Evolutionary conservation across 2,888 invertebrate genomes (phyloP), one percentile per base, ranked within the genome.

Genomic region (Sarcophaga variegata): DNA sequence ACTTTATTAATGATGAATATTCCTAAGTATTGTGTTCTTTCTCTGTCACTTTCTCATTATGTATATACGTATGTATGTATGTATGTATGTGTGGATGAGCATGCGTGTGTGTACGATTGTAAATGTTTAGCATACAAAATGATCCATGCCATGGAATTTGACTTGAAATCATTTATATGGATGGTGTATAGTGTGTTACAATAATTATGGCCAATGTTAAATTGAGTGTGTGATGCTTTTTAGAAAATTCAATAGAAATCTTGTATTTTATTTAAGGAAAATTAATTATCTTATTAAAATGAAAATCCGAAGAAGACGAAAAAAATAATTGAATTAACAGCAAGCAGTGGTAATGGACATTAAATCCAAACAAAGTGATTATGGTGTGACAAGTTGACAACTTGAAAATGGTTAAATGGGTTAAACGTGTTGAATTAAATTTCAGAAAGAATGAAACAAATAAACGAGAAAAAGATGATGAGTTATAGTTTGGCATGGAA

Each of bases 261-360:
- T 22, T 70, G 47, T 77, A 14, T 75, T 47, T 47, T 64, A 17
- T 75, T 54, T 59, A 81, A 78, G 75, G 62, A 75, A 84, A 76
- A 81, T 74, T 60, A 83, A 81, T 83, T 66, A 74, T 70, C 74
- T 60, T 47, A 66, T 78, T 60, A 70, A 20, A 54, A 74, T 49
- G 22, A 72, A 25, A 69, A 75, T 22, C 25, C 47, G 17, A 54
- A 54, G 54, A 4, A 37, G 69, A 71, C 8, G 81, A 72, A 78
- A 81, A 79, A 47, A 63, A 64, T 72, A 71, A 84, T 87, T 82
- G 76, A 84, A 82, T 87, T 84, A 87, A 84, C 84, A 84, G 79
- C 64, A 11, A 20, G 20, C 25, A 72, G 8, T 22, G 27, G 8
- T 17, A 71, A 59, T 67, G 10, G 47, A 12, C 54, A 54, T 54